These are phyloP conservation scores for Pocillopora meandrina DNA, from an alignment of 92 coral and sea anemone genomes.

Conservation along the genomic window DNA sequence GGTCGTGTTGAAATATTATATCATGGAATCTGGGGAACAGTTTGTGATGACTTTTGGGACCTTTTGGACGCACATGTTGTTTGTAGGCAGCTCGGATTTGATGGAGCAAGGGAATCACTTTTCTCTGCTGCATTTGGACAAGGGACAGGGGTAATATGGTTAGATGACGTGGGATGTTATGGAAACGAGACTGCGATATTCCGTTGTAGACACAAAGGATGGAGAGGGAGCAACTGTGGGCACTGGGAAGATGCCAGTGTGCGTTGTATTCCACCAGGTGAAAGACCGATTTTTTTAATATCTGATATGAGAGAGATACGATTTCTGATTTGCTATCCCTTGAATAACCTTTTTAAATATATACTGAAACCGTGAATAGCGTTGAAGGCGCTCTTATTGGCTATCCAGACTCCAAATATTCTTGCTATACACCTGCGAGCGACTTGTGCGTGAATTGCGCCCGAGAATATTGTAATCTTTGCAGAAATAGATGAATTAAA, in stretches of 20 bases:
- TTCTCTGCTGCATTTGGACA: neutral
- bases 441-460: no score
- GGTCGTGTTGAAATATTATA: neutral
- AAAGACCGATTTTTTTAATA: neutral
- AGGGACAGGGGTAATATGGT: neutral
- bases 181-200: neutral
- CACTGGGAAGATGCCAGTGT: neutral
- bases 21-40: neutral
- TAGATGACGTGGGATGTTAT: neutral
- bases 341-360: no score
- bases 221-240: neutral
- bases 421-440: no score
- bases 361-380: no score
- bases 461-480: no score
- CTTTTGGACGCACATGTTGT: conserved; percentile 3
- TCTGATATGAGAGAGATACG: no score
- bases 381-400: no score
- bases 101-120: neutral
- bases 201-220: neutral
- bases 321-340: no score
- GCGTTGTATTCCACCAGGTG: neutral
- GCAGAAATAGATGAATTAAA: no score
- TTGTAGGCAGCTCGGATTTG: conserved; percentile 19
- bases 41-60: neutral
- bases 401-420: no score